Evolutionary conservation across 2,797 vertebrate genomes (phyloP).

Genomic region (Gallinago stenura): DNA sequence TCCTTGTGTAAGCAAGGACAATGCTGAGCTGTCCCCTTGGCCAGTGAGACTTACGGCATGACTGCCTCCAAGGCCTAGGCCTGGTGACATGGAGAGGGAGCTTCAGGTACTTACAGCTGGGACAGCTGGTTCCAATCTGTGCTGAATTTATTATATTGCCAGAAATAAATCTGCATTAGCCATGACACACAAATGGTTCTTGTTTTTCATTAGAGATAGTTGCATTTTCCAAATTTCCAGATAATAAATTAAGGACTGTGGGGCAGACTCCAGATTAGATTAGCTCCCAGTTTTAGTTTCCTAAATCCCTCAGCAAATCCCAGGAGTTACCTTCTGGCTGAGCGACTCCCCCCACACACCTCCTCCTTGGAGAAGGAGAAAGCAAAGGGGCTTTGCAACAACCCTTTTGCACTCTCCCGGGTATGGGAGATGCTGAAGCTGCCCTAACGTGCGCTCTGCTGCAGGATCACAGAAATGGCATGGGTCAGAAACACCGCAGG

Average conservation of each 20-base stretch:
- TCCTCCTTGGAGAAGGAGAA: background rate
- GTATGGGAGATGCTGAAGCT: background rate
- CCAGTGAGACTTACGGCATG: background rate
- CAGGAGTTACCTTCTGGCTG: background rate
- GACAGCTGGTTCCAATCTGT: constrained; percentile 33
- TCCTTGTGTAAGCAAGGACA: constrained; percentile 7
- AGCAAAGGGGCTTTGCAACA: background rate
- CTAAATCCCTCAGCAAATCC: background rate
- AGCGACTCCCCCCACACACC: background rate
- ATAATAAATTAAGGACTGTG: constrained; percentile 34
- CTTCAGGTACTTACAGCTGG: constrained; percentile 5
- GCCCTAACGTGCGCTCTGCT: background rate
- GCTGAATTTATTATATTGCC: constrained; percentile 9
- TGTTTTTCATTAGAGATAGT: constrained; percentile 21
- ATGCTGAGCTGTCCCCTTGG: constrained; percentile 13
- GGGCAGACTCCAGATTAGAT: constrained; percentile 19
- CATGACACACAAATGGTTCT: background rate
- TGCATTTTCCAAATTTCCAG: constrained; percentile 29
- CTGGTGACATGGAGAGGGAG: background rate
- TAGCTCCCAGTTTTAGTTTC: background rate
- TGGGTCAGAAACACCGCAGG: background rate
- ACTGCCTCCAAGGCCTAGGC: background rate
- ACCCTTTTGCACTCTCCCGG: background rate
- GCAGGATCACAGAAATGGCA: background rate
- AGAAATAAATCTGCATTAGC: constrained; percentile 4